Conservation (phyloP, 2,113 vertebrate species). For the Picathartes gymnocephalus region DNA sequence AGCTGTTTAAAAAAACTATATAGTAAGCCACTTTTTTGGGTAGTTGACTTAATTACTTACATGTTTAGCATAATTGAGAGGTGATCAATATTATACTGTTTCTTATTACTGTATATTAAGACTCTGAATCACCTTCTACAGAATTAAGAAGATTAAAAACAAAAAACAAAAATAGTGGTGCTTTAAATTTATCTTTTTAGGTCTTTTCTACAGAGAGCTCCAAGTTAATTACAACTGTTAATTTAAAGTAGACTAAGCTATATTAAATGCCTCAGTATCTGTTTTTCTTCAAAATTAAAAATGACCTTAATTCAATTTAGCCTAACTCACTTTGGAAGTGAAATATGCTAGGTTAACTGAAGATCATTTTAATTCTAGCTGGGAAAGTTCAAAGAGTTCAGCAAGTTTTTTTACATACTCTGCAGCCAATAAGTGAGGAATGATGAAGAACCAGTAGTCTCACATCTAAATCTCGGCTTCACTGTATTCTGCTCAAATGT, state of each 20-base stretch:
- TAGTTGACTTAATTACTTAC: background rate
- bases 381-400: background rate
- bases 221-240: conserved; percentile 12
- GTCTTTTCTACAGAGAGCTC: background rate
- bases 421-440: background rate
- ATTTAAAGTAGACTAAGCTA: conserved; percentile 6
- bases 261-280: background rate
- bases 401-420: background rate
- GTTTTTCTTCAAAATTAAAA: conserved; percentile 42
- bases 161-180: background rate
- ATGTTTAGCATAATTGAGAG: background rate
- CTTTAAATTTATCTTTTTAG: background rate
- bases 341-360: background rate
- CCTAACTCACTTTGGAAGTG: background rate
- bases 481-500: background rate
- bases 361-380: background rate
- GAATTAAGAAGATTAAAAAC: background rate
- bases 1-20: background rate
- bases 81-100: background rate
- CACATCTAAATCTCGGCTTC: background rate
- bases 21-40: background rate
- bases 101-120: background rate
- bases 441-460: background rate
- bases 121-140: background rate
- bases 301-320: conserved; percentile 12